These are phyloP conservation scores for Andrena trimmerana DNA, from an alignment of 2,888 invertebrate species.

Conservation along the genomic window DNA sequence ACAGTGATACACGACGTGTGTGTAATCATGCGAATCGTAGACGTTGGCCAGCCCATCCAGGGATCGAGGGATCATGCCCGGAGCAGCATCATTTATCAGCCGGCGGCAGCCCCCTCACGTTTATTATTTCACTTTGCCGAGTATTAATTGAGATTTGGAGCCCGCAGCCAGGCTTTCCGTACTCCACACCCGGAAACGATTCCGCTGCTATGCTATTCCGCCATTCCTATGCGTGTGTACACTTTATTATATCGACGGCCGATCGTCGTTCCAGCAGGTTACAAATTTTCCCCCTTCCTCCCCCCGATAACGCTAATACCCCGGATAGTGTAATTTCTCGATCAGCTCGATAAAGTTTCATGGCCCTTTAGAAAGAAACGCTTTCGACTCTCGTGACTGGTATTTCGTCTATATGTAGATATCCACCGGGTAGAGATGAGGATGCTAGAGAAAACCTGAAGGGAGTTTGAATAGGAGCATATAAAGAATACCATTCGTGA, in stretches of 20 bases:
- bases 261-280: background rate
- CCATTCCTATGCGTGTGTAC: slow-evolving; percentile 3
- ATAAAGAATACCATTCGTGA: too few species aligned
- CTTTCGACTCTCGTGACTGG: too few species aligned
- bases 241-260: slow-evolving; percentile 14
- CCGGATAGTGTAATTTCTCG: background rate
- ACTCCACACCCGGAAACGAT: slow-evolving; percentile 56
- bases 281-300: background rate
- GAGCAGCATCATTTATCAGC: slow-evolving; percentile 72
- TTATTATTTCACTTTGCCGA: slow-evolving; percentile 71
- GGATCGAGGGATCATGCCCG: slow-evolving; percentile 56
- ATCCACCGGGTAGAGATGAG: too few species aligned
- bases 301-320: background rate
- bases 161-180: slow-evolving; percentile 55
- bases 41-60: slow-evolving; percentile 34
- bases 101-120: slow-evolving; percentile 54
- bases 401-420: too few species aligned
- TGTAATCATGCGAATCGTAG: slow-evolving; percentile 57
- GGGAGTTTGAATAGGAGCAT: too few species aligned
- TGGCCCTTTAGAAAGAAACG: too few species aligned
- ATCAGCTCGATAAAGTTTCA: too few species aligned
- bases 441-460: too few species aligned
- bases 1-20: slow-evolving; percentile 37
- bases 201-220: background rate
- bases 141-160: slow-evolving; percentile 74